phyloP scores from a whole-genome alignment of 1,140 invertebrate species.

The Ips typographus region DNA sequence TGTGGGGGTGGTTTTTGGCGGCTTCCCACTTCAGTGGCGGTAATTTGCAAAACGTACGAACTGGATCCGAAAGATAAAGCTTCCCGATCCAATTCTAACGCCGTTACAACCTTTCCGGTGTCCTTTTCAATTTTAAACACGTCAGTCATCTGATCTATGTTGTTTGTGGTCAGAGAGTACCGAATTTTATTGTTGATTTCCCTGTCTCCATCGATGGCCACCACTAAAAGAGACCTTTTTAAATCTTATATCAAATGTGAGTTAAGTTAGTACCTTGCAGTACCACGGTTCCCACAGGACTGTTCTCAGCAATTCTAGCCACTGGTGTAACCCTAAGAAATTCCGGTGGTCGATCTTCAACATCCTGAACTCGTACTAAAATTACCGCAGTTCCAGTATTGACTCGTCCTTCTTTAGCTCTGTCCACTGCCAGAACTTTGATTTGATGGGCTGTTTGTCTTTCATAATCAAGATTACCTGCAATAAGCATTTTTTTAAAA shows the following conservation, averaged over 20 bases:
- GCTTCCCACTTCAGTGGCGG: conserved; percentile 66
- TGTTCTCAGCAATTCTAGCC: conserved; percentile 83
- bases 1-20: conserved; percentile 67
- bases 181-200: conserved; percentile 86
- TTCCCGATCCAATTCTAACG: conserved; percentile 78
- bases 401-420: conserved; percentile 76
- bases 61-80: conserved; percentile 77
- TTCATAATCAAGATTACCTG: conserved; percentile 78
- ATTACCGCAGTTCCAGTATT: conserved; percentile 88
- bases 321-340: conserved; percentile 86
- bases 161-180: conserved; percentile 77
- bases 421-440: conserved; percentile 79
- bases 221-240: conserved; percentile 59
- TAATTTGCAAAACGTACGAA: conserved; percentile 74
- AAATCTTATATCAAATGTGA: not conserved
- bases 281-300: conserved; percentile 74
- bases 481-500: not conserved
- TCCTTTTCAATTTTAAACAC: conserved; percentile 74
- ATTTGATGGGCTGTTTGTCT: conserved; percentile 85
- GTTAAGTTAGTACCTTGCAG: conserved; percentile 65
- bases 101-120: conserved; percentile 78
- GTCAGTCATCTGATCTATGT: conserved; percentile 70
- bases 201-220: conserved; percentile 87
- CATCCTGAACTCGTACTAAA: conserved; percentile 81
- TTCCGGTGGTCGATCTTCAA: conserved; percentile 88